Percentiles rank a stretch among this genome's conserved stretches.
These are phyloP conservation scores for Calephelis perditalis DNA, from an alignment of 2,888 invertebrate genomes.

Conservation along the genomic window DNA sequence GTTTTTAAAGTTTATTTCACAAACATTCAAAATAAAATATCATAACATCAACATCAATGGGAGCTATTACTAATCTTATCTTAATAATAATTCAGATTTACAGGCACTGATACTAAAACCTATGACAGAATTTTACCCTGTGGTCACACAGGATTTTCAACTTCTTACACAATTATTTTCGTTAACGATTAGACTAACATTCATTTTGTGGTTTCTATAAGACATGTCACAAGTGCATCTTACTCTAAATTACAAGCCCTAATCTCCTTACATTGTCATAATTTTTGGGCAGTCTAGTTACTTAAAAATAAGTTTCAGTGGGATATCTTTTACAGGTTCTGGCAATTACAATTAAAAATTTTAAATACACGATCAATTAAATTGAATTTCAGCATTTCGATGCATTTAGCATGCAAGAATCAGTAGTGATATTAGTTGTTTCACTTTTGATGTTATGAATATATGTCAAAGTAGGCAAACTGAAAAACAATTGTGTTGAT, in stretches of 20 bases:
- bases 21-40: conserved; percentile 23
- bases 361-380: no score
- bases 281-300: conserved; percentile 25
- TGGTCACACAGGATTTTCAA: no score
- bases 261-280: conserved; percentile 30
- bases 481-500: conserved; percentile 9
- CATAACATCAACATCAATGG: conserved; percentile 49
- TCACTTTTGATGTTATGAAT: no score
- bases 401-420: no score
- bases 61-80: conserved; percentile 37
- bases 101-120: conserved; percentile 13
- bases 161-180: background rate
- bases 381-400: no score
- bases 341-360: background rate
- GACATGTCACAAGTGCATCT: conserved; percentile 26
- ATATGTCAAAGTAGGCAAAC: conserved; percentile 6
- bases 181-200: conserved; percentile 11
- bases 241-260: conserved; percentile 22
- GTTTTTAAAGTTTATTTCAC: conserved; percentile 31
- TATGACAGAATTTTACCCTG: conserved; percentile 18
- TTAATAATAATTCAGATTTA: conserved; percentile 8
- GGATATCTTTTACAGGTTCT: conserved; percentile 23
- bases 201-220: conserved; percentile 34
- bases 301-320: conserved; percentile 29
- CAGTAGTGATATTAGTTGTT: no score